These are phyloP conservation scores for Callipepla squamata DNA, from an alignment of 2,113 vertebrate genomes.

Conservation along the genomic window DNA sequence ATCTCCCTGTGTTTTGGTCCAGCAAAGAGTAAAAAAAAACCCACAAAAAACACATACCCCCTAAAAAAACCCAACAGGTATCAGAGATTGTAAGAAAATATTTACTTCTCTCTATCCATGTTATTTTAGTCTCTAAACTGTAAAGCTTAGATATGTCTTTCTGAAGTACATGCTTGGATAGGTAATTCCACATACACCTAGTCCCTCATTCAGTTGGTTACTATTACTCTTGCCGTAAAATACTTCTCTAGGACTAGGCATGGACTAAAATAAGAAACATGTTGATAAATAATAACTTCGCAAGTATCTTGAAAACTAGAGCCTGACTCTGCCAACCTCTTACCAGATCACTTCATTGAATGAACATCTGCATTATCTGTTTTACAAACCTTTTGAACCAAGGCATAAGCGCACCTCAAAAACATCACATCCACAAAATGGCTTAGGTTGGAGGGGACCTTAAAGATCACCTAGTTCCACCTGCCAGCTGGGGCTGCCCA, in stretches of 20 bases:
- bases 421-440: not conserved
- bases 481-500: too few species aligned
- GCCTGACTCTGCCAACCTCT: not conserved
- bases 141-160: not conserved
- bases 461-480: too few species aligned
- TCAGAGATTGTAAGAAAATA: not conserved
- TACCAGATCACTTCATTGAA: not conserved
- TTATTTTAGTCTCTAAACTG: not conserved
- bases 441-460: too few species aligned
- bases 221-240: not conserved
- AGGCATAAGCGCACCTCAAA: not conserved
- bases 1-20: not conserved
- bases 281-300: not conserved
- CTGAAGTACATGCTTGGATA: not conserved
- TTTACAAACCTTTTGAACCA: not conserved
- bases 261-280: not conserved
- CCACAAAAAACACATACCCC: not conserved
- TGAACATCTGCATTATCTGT: not conserved
- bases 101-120: not conserved
- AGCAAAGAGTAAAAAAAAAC: not conserved
- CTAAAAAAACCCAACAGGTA: not conserved
- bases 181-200: not conserved
- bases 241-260: not conserved
- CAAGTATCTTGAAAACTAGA: not conserved
- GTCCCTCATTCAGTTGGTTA: not conserved